Conservation (phyloP, 2,113 vertebrate genomes). For the Pollimyrus isidori region DNA sequence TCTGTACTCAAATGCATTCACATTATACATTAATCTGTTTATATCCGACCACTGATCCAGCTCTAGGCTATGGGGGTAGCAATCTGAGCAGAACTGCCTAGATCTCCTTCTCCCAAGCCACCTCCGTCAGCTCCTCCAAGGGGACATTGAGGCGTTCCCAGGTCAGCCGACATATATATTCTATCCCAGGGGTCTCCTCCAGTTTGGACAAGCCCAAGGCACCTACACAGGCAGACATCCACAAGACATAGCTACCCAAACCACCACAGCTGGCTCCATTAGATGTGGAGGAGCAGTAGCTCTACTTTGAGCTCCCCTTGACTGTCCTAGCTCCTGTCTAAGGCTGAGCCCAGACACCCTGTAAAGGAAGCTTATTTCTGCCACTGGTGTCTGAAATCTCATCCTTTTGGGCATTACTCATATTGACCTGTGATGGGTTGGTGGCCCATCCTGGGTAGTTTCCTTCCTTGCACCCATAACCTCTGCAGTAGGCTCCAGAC, state of each 20-base stretch:
- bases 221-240: neutral
- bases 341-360: neutral
- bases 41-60: neutral
- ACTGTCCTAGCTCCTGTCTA: neutral
- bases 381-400: neutral
- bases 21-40: neutral
- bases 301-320: neutral
- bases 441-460: neutral
- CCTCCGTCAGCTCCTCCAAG: neutral
- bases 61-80: neutral
- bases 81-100: neutral
- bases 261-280: neutral
- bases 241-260: neutral
- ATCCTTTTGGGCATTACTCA: neutral
- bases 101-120: neutral
- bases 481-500: neutral
- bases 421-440: neutral
- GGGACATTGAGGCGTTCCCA: neutral
- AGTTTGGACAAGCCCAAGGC: neutral
- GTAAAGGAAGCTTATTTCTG: neutral
- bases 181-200: neutral
- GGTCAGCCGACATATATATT: neutral
- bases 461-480: neutral
- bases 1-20: neutral
- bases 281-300: neutral